Percentiles rank a stretch among this genome's conserved stretches.
These are phyloP conservation scores for Lepus americanus DNA, from an alignment of 2,113 vertebrate genomes.

Conservation along the genomic window DNA sequence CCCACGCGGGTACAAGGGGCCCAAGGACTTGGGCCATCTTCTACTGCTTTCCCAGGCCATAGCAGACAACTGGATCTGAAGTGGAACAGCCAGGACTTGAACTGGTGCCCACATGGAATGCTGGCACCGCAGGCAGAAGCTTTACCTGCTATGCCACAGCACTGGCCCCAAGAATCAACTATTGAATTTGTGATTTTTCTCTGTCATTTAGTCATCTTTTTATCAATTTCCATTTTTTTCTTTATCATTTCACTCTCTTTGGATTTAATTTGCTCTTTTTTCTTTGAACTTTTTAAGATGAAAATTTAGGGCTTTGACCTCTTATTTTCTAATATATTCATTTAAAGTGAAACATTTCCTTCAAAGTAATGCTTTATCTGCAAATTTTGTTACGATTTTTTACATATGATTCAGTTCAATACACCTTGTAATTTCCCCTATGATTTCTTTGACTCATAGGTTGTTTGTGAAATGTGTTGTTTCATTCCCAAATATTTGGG, in stretches of 20 bases:
- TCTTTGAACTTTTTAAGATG: not conserved
- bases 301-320: not conserved
- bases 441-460: not conserved
- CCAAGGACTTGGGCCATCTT: no score
- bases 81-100: no score
- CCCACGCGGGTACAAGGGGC: no score
- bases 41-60: no score
- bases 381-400: slow-evolving; percentile 22
- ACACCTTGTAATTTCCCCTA: not conserved
- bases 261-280: not conserved
- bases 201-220: not conserved
- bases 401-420: not conserved
- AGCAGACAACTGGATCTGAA: no score
- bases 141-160: no score
- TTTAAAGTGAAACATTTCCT: not conserved
- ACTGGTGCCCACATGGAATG: no score
- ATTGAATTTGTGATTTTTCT: not conserved
- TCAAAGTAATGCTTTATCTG: not conserved
- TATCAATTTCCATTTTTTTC: not conserved
- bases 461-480: not conserved
- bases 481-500: not conserved
- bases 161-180: not conserved
- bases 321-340: not conserved
- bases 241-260: not conserved
- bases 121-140: no score